phyloP scores from a whole-genome alignment of 2,888 invertebrate species.

The Lysandra bellargus region DNA sequence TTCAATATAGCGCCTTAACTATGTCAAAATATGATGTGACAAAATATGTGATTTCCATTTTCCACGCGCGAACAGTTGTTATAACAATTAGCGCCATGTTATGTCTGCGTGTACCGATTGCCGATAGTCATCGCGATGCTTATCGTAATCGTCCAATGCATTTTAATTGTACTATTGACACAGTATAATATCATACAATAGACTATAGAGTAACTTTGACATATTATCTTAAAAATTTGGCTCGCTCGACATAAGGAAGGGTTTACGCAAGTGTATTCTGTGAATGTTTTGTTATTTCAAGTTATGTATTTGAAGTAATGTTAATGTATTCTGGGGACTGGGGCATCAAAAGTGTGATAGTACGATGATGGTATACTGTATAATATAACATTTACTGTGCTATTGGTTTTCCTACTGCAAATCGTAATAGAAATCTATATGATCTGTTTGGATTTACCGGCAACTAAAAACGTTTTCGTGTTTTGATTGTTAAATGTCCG shows the following conservation, averaged over 20 bases:
- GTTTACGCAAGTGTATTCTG: too few species aligned
- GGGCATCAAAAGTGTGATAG: background rate
- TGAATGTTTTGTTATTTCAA: too few species aligned
- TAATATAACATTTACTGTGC: background rate
- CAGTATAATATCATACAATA: background rate
- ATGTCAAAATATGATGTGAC: background rate
- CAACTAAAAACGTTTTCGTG: background rate
- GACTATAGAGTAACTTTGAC: background rate
- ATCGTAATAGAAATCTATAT: background rate
- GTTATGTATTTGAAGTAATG: too few species aligned
- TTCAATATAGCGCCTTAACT: background rate
- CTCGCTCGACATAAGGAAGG: background rate
- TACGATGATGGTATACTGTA: background rate
- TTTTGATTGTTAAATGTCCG: background rate
- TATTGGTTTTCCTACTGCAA: background rate
- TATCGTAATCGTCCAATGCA: background rate
- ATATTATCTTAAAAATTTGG: background rate
- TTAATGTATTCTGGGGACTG: background rate
- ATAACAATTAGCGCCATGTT: background rate
- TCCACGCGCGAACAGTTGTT: background rate
- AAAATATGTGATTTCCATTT: background rate
- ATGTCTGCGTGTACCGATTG: slow-evolving; percentile 1
- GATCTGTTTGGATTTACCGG: background rate
- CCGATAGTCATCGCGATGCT: slow-evolving; percentile 11
- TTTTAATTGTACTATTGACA: background rate